A percentile compares a stretch with the other conserved stretches of the same genome.
These are phyloP conservation scores for Gryon sp. DNA, from an alignment of 1,140 invertebrate species.

Conservation along the genomic window DNA sequence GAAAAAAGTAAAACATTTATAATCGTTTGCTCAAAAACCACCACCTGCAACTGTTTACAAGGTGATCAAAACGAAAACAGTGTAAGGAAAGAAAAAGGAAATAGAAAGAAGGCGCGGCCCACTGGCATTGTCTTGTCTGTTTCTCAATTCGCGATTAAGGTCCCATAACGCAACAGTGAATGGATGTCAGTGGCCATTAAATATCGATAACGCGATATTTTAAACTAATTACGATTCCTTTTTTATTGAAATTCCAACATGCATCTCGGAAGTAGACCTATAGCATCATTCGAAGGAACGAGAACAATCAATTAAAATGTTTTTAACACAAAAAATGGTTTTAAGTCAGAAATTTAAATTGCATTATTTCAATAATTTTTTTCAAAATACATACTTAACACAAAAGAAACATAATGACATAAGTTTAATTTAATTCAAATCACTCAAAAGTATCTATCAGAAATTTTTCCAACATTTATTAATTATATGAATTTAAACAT, in stretches of 20 bases:
- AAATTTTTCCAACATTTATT: no score
- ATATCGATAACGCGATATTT: constrained; percentile 57
- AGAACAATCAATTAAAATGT: no score
- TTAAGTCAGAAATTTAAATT: no score
- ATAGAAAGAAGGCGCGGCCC: constrained; percentile 59
- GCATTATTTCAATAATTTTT: no score
- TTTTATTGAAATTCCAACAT: constrained; percentile 48
- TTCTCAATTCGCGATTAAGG: constrained; percentile 61
- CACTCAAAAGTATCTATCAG: no score
- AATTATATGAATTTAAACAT: no score
- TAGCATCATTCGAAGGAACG: no score
- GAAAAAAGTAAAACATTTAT: constrained; percentile 34
- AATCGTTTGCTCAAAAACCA: constrained; percentile 47
- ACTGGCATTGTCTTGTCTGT: constrained; percentile 63
- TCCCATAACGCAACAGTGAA: constrained; percentile 42
- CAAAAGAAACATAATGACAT: no score
- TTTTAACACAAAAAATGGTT: no score
- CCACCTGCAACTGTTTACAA: constrained; percentile 48
- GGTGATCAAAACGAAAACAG: constrained; percentile 28
- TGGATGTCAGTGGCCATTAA: constrained; percentile 23
- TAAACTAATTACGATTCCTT: constrained; percentile 53
- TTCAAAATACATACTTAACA: no score
- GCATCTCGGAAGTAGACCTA: constrained; percentile 33
- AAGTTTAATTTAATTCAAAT: no score
- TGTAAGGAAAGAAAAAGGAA: constrained; percentile 46